Evolutionary conservation across 2,888 invertebrate genomes (phyloP), one percentile per base, ranked within the genome.

Genomic region (Drosophila austrosaltans): DNA sequence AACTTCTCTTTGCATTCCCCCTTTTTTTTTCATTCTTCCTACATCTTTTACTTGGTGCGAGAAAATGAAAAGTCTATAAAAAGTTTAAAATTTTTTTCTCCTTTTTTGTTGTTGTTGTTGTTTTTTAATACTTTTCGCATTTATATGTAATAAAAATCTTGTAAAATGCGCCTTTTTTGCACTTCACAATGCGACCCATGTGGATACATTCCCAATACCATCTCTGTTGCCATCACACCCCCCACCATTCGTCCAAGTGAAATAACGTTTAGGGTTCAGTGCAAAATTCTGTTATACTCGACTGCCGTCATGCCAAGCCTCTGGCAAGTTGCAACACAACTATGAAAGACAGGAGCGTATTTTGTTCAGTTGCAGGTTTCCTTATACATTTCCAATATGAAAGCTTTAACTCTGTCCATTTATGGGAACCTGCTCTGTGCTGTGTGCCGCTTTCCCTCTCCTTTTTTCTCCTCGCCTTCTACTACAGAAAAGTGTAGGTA

Each of bases 91-190:
- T 48, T 22, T 25, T 25, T 48, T 5, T 22, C 8, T 10, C 20
- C 22, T 8, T 20, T n/a, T 42, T 3, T 42, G 16, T 48, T 48
- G 7, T 48, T 48, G 16, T 44, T 44, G 20, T 48, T 25, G 20
- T 90, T 90, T 90, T 87, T 89, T 89, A 88, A 88, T 88, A 89
- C 87, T 87, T 87, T 89, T 79, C 85, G 63, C 89, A 88, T 88
- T 89, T 84, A 84, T 82, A 82, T 78, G 85, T 80, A 87, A 90
- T 87, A 89, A 88, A 88, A 88, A 89, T 85, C 88, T 90, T 90
- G 89, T 85, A 89, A 89, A 90, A 89, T 82, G 89, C 85, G 77
- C 79, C 85, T 77, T 87, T 87, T 81, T 82, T 82, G 80, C 84
- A 84, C 87, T 88, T 76, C 69, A 80, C 82, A 82, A 83, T 83